phyloP scores from a whole-genome alignment of 2,888 invertebrate species.

The Gerris lacustris region DNA sequence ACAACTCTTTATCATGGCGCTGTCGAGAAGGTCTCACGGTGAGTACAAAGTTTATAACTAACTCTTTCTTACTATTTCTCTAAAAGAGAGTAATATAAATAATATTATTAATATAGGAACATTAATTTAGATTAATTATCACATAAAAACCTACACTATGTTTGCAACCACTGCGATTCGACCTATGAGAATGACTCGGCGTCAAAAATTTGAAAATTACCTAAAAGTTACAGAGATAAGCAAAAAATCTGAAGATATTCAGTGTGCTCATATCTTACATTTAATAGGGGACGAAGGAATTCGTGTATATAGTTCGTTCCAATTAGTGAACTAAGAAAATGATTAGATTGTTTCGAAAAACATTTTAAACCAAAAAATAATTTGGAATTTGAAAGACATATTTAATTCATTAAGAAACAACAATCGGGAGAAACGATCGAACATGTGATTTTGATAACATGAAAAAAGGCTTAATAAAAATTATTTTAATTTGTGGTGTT shows the following conservation, averaged over 20 bases:
- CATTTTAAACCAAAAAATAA: background rate
- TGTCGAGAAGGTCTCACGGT: too few relatives aligned
- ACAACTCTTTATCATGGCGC: too few relatives aligned
- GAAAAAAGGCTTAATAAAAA: background rate
- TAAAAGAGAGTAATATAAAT: too few relatives aligned
- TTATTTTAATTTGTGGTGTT: background rate
- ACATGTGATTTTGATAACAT: background rate
- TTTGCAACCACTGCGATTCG: background rate
- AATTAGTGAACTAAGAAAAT: background rate
- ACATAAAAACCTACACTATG: background rate
- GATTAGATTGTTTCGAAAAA: background rate
- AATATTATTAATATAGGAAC: too few relatives aligned
- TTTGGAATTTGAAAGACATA: conserved; percentile 1
- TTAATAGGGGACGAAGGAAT: background rate
- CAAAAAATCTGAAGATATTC: background rate
- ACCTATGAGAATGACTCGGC: background rate
- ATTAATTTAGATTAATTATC: too few relatives aligned
- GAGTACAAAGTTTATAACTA: too few relatives aligned
- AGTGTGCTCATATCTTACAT: background rate
- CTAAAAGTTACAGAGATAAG: background rate
- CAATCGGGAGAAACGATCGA: background rate
- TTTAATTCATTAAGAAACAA: background rate
- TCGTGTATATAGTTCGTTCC: background rate
- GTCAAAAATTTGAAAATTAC: background rate
- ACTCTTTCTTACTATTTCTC: too few relatives aligned